A percentile compares a stretch with the other conserved stretches of the same genome.
Evolutionary conservation across 2,888 invertebrate species (phyloP).

Genomic region (Melinaea marsaeus): DNA sequence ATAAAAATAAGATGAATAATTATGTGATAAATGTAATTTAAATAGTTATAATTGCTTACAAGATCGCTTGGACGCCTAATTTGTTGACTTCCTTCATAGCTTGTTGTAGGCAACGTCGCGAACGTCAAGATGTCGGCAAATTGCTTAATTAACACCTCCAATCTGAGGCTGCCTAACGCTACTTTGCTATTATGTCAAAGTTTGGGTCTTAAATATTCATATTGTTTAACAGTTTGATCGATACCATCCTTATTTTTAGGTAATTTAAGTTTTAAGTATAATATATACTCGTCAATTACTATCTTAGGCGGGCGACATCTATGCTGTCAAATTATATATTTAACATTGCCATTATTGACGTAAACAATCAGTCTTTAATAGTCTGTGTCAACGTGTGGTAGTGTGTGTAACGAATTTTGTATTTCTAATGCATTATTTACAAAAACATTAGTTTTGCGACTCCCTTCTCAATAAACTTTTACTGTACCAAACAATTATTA

Average conservation of each 20-base stretch:
- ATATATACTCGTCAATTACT: too few relatives aligned
- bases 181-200: constrained; percentile 26
- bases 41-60: constrained; percentile 13
- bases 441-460: too few relatives aligned
- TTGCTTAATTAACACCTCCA: constrained; percentile 59
- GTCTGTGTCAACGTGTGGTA: too few relatives aligned
- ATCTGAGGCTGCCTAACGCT: constrained; percentile 40
- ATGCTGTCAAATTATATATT: too few relatives aligned
- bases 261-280: not conserved
- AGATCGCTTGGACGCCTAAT: constrained; percentile 38
- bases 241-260: not conserved
- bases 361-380: too few relatives aligned
- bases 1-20: not conserved
- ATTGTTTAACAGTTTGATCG: not conserved
- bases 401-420: too few relatives aligned
- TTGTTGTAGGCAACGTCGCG: constrained; percentile 16
- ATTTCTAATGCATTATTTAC: too few relatives aligned
- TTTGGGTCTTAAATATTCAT: not conserved
- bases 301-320: too few relatives aligned
- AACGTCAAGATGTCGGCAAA: constrained; percentile 51
- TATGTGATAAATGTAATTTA: not conserved
- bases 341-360: too few relatives aligned
- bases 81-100: constrained; percentile 41
- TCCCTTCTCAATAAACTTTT: too few relatives aligned
- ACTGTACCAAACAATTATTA: too few relatives aligned